These are phyloP conservation scores for Halcyon badia DNA, from an alignment of 2,797 vertebrate species.

Conservation along the genomic window DNA sequence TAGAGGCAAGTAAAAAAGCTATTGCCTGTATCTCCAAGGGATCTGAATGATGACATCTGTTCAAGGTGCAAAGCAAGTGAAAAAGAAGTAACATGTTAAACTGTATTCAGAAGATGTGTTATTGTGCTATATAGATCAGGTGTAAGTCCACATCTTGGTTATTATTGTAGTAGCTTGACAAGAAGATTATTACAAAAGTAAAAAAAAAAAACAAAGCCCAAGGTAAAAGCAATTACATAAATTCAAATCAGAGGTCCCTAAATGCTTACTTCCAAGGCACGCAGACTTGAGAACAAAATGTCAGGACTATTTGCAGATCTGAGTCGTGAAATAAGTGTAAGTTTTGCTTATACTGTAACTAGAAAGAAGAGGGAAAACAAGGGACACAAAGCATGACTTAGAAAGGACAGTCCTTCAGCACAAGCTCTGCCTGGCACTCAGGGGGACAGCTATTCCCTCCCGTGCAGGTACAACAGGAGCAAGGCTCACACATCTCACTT, in stretches of 20 bases:
- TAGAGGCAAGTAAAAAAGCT: not conserved
- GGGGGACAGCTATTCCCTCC: not conserved
- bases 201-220: not conserved
- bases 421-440: rapidly evolving
- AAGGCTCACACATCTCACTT: not conserved
- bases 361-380: not conserved
- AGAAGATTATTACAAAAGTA: not conserved
- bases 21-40: not conserved
- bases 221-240: not conserved
- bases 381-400: not conserved
- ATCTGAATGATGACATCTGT: not conserved
- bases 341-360: not conserved
- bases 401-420: not conserved
- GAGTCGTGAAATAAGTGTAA: not conserved
- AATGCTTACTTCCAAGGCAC: not conserved
- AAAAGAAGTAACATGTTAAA: not conserved
- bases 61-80: not conserved
- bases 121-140: not conserved
- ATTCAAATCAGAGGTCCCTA: not conserved
- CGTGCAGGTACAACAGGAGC: not conserved
- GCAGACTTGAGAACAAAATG: not conserved
- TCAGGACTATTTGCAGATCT: not conserved
- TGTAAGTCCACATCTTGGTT: not conserved
- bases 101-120: not conserved
- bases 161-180: not conserved